Evolutionary conservation across 2,113 vertebrate species (phyloP), one percentile per base, ranked within the genome.

Genomic region (Crotalus tigris): DNA sequence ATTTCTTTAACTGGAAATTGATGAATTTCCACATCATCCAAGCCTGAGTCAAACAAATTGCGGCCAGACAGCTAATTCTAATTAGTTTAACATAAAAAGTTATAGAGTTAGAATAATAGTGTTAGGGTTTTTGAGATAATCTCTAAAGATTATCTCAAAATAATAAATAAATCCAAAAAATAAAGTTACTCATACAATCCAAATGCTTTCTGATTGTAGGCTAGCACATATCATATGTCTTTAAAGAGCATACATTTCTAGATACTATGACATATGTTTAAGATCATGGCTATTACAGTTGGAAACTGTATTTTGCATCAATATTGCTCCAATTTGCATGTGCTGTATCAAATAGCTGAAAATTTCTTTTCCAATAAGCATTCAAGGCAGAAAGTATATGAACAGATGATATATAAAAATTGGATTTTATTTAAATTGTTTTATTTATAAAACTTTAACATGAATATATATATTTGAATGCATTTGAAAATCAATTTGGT

Each of bases 21-120:
- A 98, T 98, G 95, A 98, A 98, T 96, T 98, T 98, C 98, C 98
- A 98, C 98, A 98, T 98, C 98, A 98, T 98, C 98, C 98, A 98
- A 90, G 98, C 98, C 96, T 98, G 98, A 8, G 98, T 98, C 95
- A 98, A 97, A 95, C 98, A 98, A 94, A 98, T 97, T 64, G 98
- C 98, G 93, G 97, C 97, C 94, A 98, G 96, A 94, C 98, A 98
- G 54, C 97, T 98, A 97, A 98, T 98, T 97, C 98, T 98, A 92
- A 23, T 46, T 54, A 29, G 57, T 61, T 89, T 24, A 23, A 93
- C 86, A 64, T 59, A 58, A 92, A 53, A 7, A 46, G 13, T 90
- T 90, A 93, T 13, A 81, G 51, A 87, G 91, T 88, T 5, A 49
- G 8, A 93, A 44, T 54, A 75, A 15, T 44, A 1, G 10, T n/a